Evolutionary conservation across 1,140 invertebrate genomes (phyloP).

Genomic region (Apocrypta bakeri): DNA sequence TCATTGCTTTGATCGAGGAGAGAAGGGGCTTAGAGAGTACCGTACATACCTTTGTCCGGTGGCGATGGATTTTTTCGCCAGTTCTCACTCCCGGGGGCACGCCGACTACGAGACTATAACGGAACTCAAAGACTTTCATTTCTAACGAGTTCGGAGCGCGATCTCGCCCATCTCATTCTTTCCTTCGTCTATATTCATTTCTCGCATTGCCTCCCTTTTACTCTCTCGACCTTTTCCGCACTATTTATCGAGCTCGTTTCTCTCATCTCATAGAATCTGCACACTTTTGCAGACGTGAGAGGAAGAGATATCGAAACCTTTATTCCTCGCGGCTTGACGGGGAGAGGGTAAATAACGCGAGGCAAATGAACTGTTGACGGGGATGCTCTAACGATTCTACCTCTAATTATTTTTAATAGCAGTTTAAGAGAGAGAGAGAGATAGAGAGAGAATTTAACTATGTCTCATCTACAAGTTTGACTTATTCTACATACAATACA

Average conservation of each 20-base stretch:
- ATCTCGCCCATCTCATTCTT: neutral
- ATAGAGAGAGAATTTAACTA: neutral
- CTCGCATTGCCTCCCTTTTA: neutral
- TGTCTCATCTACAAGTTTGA: neutral
- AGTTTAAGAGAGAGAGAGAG: no score
- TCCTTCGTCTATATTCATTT: neutral
- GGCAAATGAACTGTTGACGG: constrained; percentile 22
- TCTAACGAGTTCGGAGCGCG: constrained; percentile 48
- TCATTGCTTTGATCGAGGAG: constrained; percentile 37
- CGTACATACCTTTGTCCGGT: constrained; percentile 47
- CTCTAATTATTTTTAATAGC: constrained; percentile 46
- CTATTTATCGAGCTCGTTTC: constrained; percentile 27
- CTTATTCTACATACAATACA: neutral
- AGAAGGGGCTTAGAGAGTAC: neutral
- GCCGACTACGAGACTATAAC: neutral
- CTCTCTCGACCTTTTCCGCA: neutral
- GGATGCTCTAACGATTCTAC: neutral
- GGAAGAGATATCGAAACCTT: constrained; percentile 27
- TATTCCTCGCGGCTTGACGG: neutral
- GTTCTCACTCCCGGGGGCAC: neutral
- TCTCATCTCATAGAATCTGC: neutral
- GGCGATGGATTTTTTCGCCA: constrained; percentile 48
- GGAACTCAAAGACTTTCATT: constrained; percentile 46
- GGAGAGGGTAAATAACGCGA: constrained; percentile 20
- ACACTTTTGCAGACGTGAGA: neutral